These are phyloP conservation scores for Plagodis pulveraria DNA, from an alignment of 2,888 invertebrate genomes.

Conservation along the genomic window DNA sequence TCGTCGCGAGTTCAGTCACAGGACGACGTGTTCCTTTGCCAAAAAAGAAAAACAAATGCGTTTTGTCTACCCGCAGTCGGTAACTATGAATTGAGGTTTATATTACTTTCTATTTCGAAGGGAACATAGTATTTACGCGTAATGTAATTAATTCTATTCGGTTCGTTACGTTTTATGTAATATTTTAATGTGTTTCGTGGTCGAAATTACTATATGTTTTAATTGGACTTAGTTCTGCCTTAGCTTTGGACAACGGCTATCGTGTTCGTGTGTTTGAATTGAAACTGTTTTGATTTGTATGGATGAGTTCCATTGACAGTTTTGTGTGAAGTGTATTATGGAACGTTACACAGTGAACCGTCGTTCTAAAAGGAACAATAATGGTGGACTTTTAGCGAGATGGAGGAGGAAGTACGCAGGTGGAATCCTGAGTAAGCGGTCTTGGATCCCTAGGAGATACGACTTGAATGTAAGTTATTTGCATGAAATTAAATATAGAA, in stretches of 20 bases:
- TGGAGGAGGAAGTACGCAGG: conserved; percentile 71
- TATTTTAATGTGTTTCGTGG: conserved; percentile 60
- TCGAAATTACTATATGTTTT: conserved; percentile 59
- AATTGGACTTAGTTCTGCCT: conserved; percentile 65
- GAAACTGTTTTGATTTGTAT: conserved; percentile 36
- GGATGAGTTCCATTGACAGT: conserved; percentile 44
- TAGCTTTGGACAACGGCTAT: conserved; percentile 56
- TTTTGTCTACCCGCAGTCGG: conserved; percentile 28
- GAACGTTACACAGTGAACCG: conserved; percentile 73
- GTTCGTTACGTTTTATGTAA: conserved; percentile 73
- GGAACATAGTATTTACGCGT: conserved; percentile 21
- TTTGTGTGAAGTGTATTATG: conserved; percentile 43
- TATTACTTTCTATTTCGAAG: conserved; percentile 48
- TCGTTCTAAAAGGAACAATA: conserved; percentile 68
- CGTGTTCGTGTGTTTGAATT: conserved; percentile 51
- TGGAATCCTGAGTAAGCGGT: conserved; percentile 60
- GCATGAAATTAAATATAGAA: no score
- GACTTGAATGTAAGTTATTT: conserved; percentile 68
- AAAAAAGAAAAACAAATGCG: conserved; percentile 28
- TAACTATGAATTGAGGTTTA: conserved; percentile 48
- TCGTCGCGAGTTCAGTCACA: conserved; percentile 60
- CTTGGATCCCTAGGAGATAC: conserved; percentile 73
- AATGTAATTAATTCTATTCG: conserved; percentile 53
- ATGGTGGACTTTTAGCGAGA: conserved; percentile 67
- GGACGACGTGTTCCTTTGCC: conserved; percentile 59